Conservation (phyloP, 2,888 invertebrate species). For the Eupithecia centaureata region DNA sequence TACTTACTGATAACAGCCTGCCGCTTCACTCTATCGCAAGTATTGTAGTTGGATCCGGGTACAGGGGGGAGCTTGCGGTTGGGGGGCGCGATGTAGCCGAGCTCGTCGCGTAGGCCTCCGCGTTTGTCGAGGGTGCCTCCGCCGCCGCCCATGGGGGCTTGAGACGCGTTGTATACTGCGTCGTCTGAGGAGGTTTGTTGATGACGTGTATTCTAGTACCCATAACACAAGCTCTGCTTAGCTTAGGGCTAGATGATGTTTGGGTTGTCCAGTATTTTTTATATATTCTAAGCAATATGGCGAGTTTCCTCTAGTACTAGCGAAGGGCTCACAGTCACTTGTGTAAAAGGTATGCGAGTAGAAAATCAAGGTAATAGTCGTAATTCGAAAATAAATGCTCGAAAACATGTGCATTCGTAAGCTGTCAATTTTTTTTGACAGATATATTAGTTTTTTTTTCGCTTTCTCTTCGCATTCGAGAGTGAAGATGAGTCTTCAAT, state of each 20-base stretch:
- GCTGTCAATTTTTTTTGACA: not conserved
- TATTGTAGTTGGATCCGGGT: conserved; percentile 96
- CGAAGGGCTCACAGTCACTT: not conserved
- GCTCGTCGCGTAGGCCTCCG: conserved; percentile 91
- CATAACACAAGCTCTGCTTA: too few relatives aligned
- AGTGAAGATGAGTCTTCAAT: too few relatives aligned
- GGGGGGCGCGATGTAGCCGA: conserved; percentile 96
- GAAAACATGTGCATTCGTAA: not conserved
- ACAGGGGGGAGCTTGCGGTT: conserved; percentile 96
- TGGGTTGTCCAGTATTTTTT: too few relatives aligned
- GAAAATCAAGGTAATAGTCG: not conserved
- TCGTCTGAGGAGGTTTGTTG: conserved; percentile 86
- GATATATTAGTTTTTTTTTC: too few relatives aligned
- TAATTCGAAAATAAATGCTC: not conserved
- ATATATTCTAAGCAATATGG: too few relatives aligned
- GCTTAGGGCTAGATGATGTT: too few relatives aligned
- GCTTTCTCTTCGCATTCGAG: not conserved
- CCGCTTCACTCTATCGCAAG: conserved; percentile 96
- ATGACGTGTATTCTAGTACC: not conserved
- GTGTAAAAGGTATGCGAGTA: not conserved
- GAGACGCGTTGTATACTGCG: conserved; percentile 95
- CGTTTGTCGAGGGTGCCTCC: conserved; percentile 92
- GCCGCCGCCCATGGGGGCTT: conserved; percentile 85
- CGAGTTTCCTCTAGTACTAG: not conserved
- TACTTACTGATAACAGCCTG: conserved; percentile 96